Conservation (phyloP, 1,140 invertebrate genomes). For the Diuraphis noxia region DNA sequence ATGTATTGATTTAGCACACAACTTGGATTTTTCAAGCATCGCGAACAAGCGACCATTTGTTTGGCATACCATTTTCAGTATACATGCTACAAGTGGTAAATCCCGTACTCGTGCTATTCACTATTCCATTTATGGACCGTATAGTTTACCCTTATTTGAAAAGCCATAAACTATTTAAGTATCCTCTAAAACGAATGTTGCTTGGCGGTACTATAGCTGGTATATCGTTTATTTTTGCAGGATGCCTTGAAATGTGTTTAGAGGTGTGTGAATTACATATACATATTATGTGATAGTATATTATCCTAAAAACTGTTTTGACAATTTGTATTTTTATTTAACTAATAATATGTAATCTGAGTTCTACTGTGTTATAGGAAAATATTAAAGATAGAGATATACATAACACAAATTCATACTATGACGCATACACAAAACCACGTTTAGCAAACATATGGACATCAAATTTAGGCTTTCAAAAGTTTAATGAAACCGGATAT, state of each 20-base stretch:
- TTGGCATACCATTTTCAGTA: constrained; percentile 63
- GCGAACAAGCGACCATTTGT: constrained; percentile 76
- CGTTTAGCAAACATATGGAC: background rate
- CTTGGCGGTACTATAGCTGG: constrained; percentile 78
- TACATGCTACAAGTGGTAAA: constrained; percentile 86
- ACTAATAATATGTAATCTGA: background rate
- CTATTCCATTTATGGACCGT: constrained; percentile 85
- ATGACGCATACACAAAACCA: background rate
- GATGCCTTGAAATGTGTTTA: constrained; percentile 78
- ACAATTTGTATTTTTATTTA: background rate
- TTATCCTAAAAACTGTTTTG: background rate
- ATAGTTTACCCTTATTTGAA: constrained; percentile 67
- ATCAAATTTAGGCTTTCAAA: background rate
- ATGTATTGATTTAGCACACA: constrained; percentile 22
- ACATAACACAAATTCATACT: background rate
- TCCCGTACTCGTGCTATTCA: constrained; percentile 78
- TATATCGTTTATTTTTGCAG: constrained; percentile 83
- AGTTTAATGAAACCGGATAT: background rate
- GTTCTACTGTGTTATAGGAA: background rate
- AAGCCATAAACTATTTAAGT: constrained; percentile 61
- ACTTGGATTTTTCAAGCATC: constrained; percentile 52
- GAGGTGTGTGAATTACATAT: constrained; percentile 62
- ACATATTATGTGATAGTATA: background rate
- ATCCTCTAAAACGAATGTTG: constrained; percentile 75
- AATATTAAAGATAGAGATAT: background rate